phyloP scores from a whole-genome alignment of 1,140 invertebrate genomes.

The Dinoponera quadriceps region DNA sequence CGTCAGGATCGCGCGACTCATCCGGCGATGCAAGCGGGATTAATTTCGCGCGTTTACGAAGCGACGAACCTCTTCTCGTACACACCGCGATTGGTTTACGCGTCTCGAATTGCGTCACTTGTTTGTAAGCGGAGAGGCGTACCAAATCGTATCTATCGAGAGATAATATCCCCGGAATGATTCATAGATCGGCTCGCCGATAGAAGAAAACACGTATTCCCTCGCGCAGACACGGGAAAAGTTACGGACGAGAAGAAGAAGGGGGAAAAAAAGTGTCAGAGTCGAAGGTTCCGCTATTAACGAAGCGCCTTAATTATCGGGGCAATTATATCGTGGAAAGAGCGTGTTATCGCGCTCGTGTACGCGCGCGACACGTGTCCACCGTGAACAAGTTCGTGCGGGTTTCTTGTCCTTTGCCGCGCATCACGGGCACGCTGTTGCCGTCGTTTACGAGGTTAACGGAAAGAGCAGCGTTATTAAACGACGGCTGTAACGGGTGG shows the following conservation, averaged over 20 bases:
- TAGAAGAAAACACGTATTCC: neutral
- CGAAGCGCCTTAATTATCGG: constrained; percentile 61
- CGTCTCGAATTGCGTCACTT: neutral
- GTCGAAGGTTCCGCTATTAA: constrained; percentile 60
- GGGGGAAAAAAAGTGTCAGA: neutral
- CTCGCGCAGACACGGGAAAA: too few relatives aligned
- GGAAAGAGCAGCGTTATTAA: constrained; percentile 67
- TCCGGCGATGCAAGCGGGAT: neutral
- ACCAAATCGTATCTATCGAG: neutral
- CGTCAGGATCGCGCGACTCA: neutral
- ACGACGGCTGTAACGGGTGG: constrained; percentile 45
- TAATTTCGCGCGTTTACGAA: neutral
- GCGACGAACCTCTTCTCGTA: too few relatives aligned
- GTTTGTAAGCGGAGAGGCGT: neutral
- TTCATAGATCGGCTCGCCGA: neutral
- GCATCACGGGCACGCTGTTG: constrained; percentile 30
- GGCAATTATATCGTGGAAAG: constrained; percentile 65
- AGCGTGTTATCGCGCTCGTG: constrained; percentile 57
- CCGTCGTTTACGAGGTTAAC: constrained; percentile 72
- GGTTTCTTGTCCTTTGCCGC: constrained; percentile 44
- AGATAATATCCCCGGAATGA: neutral
- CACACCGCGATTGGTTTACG: too few relatives aligned
- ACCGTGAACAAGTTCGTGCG: constrained; percentile 63
- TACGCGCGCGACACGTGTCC: constrained; percentile 59
- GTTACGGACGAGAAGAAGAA: too few relatives aligned